A percentile compares a stretch with the other conserved stretches of the same genome.
phyloP scores from a whole-genome alignment of 1,140 invertebrate species.

The Oryctes rhinoceros region DNA sequence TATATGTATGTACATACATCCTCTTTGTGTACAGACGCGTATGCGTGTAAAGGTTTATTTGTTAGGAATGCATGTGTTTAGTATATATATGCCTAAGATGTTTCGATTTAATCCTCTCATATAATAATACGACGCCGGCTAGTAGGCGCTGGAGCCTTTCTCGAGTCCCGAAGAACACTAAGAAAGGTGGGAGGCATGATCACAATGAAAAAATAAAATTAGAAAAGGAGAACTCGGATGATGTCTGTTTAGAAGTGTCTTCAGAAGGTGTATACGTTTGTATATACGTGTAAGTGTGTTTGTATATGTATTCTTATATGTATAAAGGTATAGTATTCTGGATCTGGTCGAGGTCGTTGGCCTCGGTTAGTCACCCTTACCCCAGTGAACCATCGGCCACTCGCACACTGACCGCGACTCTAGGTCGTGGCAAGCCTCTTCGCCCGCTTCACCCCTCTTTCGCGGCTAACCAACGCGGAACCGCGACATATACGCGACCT shows the following conservation, averaged over 20 bases:
- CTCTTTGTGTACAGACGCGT: background rate
- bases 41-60: background rate
- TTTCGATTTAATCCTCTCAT: slow-evolving; percentile 24
- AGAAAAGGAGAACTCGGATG: slow-evolving; percentile 25
- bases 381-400: slow-evolving; percentile 59
- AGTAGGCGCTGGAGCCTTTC: background rate
- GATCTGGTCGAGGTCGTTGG: slow-evolving; percentile 47
- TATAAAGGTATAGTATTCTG: slow-evolving; percentile 41
- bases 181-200: slow-evolving; percentile 12
- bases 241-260: slow-evolving; percentile 21
- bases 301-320: slow-evolving; percentile 30
- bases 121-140: background rate
- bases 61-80: slow-evolving; percentile 7
- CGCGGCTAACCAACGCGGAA: slow-evolving; percentile 47
- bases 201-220: slow-evolving; percentile 38
- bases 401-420: slow-evolving; percentile 59
- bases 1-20: background rate
- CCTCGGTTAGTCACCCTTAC: slow-evolving; percentile 60
- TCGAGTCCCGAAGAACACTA: background rate
- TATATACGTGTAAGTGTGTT: background rate
- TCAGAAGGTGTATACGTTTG: slow-evolving; percentile 2
- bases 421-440: slow-evolving; percentile 49
- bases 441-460: slow-evolving; percentile 42
- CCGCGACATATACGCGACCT: slow-evolving; percentile 56
- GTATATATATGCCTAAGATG: slow-evolving; percentile 6